A percentile compares a stretch with the other conserved stretches of the same genome.
Evolutionary conservation across 2,888 invertebrate genomes (phyloP).

Genomic region (Cecidostiba fungosa): DNA sequence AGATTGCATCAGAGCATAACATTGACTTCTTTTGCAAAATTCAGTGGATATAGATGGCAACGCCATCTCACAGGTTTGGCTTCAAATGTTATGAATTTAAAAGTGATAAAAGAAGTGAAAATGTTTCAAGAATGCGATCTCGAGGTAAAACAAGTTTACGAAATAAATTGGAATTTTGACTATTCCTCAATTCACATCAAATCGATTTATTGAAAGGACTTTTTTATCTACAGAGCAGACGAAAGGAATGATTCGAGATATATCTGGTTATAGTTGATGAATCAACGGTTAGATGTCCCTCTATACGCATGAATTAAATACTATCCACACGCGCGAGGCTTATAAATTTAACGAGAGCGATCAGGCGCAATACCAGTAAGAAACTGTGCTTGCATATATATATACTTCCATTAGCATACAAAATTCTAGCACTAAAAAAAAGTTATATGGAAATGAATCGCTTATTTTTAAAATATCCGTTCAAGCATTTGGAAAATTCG

Average conservation of each 20-base stretch:
- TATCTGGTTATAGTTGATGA: background rate
- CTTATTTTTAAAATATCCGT: too few species aligned
- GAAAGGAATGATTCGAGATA: background rate
- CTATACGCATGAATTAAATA: background rate
- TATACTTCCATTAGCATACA: too few species aligned
- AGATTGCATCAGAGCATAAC: background rate
- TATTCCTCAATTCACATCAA: too few species aligned
- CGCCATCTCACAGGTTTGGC: background rate
- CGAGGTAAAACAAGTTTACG: too few species aligned
- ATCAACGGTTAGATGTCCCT: background rate
- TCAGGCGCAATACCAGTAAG: background rate
- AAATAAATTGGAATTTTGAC: too few species aligned
- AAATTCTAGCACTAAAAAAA: too few species aligned
- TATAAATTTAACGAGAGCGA: background rate
- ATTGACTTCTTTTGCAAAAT: background rate
- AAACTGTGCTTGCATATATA: background rate
- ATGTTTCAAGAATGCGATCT: too few species aligned
- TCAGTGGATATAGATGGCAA: background rate
- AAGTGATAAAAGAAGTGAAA: background rate
- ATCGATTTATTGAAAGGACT: background rate
- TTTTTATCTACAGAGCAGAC: slow-evolving; percentile 1
- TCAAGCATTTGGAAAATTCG: too few species aligned
- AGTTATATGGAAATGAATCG: too few species aligned
- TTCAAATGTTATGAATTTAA: background rate
- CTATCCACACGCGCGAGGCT: background rate